A percentile compares a stretch with the other conserved stretches of the same genome.
phyloP scores from a whole-genome alignment of 2,888 invertebrate genomes.

The Drosophila flavopinicola region DNA sequence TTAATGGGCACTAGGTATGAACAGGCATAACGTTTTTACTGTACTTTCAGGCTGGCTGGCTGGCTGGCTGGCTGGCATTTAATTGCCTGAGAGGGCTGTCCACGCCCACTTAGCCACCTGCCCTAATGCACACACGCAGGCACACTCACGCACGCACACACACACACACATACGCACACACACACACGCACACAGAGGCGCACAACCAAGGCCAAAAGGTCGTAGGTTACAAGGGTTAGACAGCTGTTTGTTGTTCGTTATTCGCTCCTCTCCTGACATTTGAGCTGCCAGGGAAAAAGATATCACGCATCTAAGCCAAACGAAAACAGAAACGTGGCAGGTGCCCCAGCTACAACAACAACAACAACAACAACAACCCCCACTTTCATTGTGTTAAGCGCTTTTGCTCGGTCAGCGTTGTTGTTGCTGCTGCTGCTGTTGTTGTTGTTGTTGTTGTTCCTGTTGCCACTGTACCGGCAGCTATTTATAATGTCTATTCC shows the following conservation, averaged over 20 bases:
- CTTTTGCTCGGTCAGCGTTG: slow-evolving; percentile 27
- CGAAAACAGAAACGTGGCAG: slow-evolving; percentile 21
- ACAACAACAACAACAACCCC: slow-evolving; percentile 4
- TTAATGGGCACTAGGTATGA: slow-evolving; percentile 7
- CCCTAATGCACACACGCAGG: slow-evolving; percentile 6
- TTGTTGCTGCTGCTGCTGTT: slow-evolving; percentile 7
- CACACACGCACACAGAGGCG: background rate
- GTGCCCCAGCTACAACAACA: background rate
- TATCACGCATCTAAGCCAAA: slow-evolving; percentile 44
- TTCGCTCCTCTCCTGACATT: slow-evolving; percentile 39
- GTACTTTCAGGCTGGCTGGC: no score
- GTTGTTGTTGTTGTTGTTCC: slow-evolving; percentile 4
- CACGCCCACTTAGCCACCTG: slow-evolving; percentile 14
- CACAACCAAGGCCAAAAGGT: slow-evolving; percentile 37
- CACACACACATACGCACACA: background rate
- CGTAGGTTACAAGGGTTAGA: slow-evolving; percentile 59
- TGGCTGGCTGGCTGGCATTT: slow-evolving; percentile 10
- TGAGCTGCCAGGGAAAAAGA: slow-evolving; percentile 52
- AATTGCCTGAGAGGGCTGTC: slow-evolving; percentile 9
- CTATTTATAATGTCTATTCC: slow-evolving; percentile 10
- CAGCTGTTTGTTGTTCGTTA: slow-evolving; percentile 21
- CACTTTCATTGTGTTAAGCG: slow-evolving; percentile 17
- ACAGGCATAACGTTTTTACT: slow-evolving; percentile 7
- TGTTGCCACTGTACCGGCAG: slow-evolving; percentile 2
- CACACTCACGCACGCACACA: slow-evolving; percentile 1